Evolutionary conservation across 2,888 invertebrate species (phyloP), one percentile per base, ranked within the genome.

Genomic region (Elmis aenea): DNA sequence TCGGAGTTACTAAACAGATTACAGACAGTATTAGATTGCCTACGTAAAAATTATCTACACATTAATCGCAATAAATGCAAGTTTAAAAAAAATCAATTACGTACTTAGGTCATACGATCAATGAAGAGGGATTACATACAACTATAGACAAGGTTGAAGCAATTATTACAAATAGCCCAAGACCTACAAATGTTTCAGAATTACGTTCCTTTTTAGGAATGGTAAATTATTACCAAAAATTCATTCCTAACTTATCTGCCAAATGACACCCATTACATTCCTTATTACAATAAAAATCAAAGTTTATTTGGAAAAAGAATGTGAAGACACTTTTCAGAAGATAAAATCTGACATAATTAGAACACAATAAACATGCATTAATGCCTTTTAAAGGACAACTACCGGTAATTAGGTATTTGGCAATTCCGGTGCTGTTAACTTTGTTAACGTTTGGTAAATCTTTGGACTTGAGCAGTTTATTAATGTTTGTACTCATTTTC

Each of bases 401-500:
- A 38, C 51, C 54, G 2, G 13, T 58, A 2, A 34, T 33, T 15
- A 11, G 59, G 64, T n/a, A n/a, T n/a, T n/a, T n/a, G n/a, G n/a
- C n/a, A n/a, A n/a, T n/a, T n/a, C n/a, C n/a, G n/a, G n/a, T n/a
- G n/a, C n/a, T n/a, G n/a, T n/a, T n/a, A n/a, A n/a, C n/a, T n/a
- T n/a, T n/a, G n/a, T n/a, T n/a, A n/a, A n/a, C n/a, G n/a, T n/a
- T n/a, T n/a, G n/a, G n/a, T n/a, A n/a, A n/a, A n/a, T n/a, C n/a
- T n/a, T n/a, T n/a, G n/a, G n/a, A n/a, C n/a, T n/a, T n/a, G n/a
- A n/a, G n/a, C n/a, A n/a, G n/a, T n/a, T n/a, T n/a, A n/a, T n/a
- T n/a, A n/a, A n/a, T n/a, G n/a, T n/a, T n/a, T n/a, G n/a, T n/a
- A n/a, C n/a, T n/a, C n/a, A n/a, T n/a, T n/a, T n/a, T n/a, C n/a